These are phyloP conservation scores for Caenorhabditis becei DNA, from an alignment of 2,888 invertebrate genomes.

Conservation along the genomic window DNA sequence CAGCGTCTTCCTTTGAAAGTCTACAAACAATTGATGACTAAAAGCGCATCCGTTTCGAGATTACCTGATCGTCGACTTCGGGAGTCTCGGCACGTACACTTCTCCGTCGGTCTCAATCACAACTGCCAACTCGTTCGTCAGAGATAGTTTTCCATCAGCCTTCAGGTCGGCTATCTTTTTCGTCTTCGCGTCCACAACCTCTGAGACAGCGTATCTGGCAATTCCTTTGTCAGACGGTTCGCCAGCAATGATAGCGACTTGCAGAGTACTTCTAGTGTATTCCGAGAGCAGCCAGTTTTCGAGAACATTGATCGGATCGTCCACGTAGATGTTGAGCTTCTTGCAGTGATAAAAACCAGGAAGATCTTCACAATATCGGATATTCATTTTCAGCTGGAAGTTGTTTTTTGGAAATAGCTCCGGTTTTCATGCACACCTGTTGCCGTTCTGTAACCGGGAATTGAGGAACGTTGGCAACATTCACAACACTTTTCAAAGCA, in stretches of 20 bases:
- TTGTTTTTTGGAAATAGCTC: not conserved
- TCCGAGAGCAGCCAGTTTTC: conserved; percentile 19
- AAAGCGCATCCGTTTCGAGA: not conserved
- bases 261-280: conserved; percentile 21
- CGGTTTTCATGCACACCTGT: conserved; percentile 1
- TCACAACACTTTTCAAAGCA: not conserved
- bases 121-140: conserved; percentile 6
- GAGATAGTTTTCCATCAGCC: not conserved
- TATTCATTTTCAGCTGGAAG: conserved; percentile 9
- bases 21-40: not conserved
- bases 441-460: not conserved
- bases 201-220: conserved; percentile 16
- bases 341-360: conserved; percentile 27
- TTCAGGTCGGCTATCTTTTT: conserved; percentile 6
- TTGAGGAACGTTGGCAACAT: not conserved
- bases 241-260: conserved; percentile 15
- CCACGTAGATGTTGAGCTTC: conserved; percentile 3
- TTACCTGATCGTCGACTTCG: conserved; percentile 20
- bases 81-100: conserved; percentile 9
- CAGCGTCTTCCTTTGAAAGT: not conserved
- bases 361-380: not conserved
- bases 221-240: conserved; percentile 29
- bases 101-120: conserved; percentile 5
- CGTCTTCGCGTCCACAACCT: conserved; percentile 6
- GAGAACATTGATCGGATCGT: conserved; percentile 35